Conservation (phyloP, 2,113 vertebrate genomes). For the Tichodroma muraria region DNA sequence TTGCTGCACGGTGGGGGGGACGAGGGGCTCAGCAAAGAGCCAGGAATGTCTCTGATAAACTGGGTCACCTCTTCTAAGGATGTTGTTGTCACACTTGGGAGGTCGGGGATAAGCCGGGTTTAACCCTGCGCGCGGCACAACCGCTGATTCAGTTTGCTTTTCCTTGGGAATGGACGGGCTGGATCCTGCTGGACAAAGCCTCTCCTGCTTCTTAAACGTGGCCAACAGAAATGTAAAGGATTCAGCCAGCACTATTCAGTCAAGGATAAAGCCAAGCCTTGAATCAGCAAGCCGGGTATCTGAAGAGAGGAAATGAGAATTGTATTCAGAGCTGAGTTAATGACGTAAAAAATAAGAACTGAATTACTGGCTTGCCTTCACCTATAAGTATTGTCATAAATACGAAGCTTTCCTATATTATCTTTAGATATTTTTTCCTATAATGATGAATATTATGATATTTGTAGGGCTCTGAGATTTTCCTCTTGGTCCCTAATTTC, state of each 20-base stretch:
- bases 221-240: background rate
- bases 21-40: background rate
- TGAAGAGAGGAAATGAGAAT: background rate
- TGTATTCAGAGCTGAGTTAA: background rate
- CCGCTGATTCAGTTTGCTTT: background rate
- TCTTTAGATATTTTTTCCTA: background rate
- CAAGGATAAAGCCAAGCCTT: background rate
- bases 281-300: background rate
- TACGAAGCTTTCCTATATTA: background rate
- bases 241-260: background rate
- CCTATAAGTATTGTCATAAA: background rate
- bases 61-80: constrained; percentile 33
- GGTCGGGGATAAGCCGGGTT: constrained; percentile 14
- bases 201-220: background rate
- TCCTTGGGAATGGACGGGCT: background rate
- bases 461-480: background rate
- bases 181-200: background rate
- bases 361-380: background rate
- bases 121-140: background rate
- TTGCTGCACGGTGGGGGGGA: background rate
- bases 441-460: background rate
- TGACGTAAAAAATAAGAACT: background rate
- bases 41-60: constrained; percentile 3
- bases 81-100: constrained; percentile 20
- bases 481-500: background rate